phyloP scores from a whole-genome alignment of 2,888 invertebrate species.

The Pandemis heparana region DNA sequence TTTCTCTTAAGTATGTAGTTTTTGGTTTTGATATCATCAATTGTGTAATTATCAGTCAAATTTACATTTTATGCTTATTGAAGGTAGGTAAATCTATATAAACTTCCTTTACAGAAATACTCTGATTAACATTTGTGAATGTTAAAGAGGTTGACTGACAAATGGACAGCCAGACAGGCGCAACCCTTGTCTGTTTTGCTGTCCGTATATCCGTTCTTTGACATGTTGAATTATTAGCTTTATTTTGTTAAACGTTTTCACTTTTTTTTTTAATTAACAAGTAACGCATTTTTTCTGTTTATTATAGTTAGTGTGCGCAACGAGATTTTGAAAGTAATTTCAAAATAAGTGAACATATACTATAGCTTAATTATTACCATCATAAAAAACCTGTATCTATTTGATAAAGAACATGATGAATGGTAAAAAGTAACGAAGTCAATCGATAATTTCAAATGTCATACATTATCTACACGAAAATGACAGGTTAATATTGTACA shows the following conservation, averaged over 20 bases:
- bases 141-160: conserved; percentile 3
- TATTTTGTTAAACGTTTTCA: neutral
- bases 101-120: neutral
- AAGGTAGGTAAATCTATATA: neutral
- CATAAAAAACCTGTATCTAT: too few relatives aligned
- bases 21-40: too few relatives aligned
- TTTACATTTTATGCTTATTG: neutral
- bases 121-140: neutral
- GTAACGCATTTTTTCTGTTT: too few relatives aligned
- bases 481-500: neutral
- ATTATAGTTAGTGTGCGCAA: too few relatives aligned
- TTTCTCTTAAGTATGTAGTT: too few relatives aligned
- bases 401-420: neutral
- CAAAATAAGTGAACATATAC: too few relatives aligned
- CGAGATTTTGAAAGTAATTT: too few relatives aligned
- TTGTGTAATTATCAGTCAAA: neutral
- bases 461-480: neutral
- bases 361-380: too few relatives aligned
- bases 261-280: too few relatives aligned
- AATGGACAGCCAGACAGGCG: conserved; percentile 3
- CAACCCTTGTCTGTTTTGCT: conserved; percentile 5
- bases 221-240: neutral
- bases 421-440: neutral
- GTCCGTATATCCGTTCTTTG: conserved; percentile 4
- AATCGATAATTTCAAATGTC: neutral